phyloP scores from a whole-genome alignment of 2,113 vertebrate genomes.

The Cebus imitator region DNA sequence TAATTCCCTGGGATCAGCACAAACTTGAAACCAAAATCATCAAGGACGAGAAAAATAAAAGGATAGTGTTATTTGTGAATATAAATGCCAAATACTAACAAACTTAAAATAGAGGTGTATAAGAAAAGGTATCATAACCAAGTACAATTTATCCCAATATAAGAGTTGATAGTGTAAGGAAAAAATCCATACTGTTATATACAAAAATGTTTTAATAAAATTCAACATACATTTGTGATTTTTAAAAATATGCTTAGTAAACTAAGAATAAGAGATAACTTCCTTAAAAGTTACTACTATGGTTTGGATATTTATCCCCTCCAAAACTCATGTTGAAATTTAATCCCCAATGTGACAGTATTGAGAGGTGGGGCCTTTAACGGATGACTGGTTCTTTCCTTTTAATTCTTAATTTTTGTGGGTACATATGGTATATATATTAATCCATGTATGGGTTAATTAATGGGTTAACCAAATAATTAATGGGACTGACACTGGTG shows the following conservation, averaged over 20 bases:
- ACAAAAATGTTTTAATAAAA: background rate
- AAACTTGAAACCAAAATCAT: background rate
- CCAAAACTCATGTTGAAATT: background rate
- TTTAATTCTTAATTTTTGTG: too few relatives aligned
- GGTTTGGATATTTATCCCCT: background rate
- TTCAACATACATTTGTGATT: background rate
- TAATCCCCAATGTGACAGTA: background rate
- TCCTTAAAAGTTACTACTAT: background rate
- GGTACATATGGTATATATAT: too few relatives aligned
- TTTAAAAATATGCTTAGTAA: background rate
- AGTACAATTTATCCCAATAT: background rate
- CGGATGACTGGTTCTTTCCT: too few relatives aligned
- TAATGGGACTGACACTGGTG: background rate
- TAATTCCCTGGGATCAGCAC: background rate
- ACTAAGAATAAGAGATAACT: background rate
- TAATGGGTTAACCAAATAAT: background rate
- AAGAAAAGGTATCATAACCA: background rate
- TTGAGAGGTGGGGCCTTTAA: background rate
- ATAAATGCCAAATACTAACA: background rate
- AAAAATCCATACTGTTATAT: background rate
- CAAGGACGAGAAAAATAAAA: background rate
- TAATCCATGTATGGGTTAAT: background rate
- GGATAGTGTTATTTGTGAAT: background rate
- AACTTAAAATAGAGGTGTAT: background rate
- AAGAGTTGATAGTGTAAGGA: background rate